Base-by-base conservation (phyloP, 2,113 vertebrate genomes). In the Psilopogon haemacephalus region DNA sequence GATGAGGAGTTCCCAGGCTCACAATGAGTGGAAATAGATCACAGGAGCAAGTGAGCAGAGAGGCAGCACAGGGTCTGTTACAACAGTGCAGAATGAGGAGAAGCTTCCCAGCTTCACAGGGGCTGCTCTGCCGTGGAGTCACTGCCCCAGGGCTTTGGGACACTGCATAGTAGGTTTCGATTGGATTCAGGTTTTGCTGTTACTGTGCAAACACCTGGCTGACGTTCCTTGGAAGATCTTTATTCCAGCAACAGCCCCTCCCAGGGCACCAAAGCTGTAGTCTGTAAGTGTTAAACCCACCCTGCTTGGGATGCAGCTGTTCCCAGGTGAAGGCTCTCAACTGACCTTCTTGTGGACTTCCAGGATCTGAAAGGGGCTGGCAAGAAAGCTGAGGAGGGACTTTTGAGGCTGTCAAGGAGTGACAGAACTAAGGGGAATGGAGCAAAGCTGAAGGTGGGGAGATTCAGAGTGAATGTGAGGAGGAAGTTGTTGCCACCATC, bases 401-500 rank as follows among this genome's bases (percentile, higher is more conserved):
- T n/a, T n/a, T n/a, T n/a, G n/a, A n/a, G n/a, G n/a, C n/a, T n/a
- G n/a, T n/a, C n/a, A n/a, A n/a, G n/a, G n/a, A n/a, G n/a, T n/a
- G n/a, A n/a, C n/a, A n/a, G n/a, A n/a, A n/a, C n/a, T n/a, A n/a
- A n/a, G n/a, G n/a, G n/a, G n/a, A n/a, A n/a, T n/a, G n/a, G n/a
- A n/a, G n/a, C n/a, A n/a, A n/a, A n/a, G n/a, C n/a, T n/a, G n/a
- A n/a, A n/a, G n/a, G n/a, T n/a, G n/a, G n/a, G n/a, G n/a, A n/a
- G n/a, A n/a, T n/a, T n/a, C n/a, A n/a, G n/a, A n/a, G n/a, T n/a
- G n/a, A n/a, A n/a, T n/a, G n/a, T n/a, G n/a, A n/a, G n/a, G n/a
- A n/a, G n/a, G n/a, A n/a, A n/a, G n/a, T n/a, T n/a, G 80, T 60
- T 30, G 89, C 95, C 62, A 79, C 81, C 63, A 65, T 85, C 72